phyloP scores from a whole-genome alignment of 2,888 invertebrate species.

The Drosophila robusta region DNA sequence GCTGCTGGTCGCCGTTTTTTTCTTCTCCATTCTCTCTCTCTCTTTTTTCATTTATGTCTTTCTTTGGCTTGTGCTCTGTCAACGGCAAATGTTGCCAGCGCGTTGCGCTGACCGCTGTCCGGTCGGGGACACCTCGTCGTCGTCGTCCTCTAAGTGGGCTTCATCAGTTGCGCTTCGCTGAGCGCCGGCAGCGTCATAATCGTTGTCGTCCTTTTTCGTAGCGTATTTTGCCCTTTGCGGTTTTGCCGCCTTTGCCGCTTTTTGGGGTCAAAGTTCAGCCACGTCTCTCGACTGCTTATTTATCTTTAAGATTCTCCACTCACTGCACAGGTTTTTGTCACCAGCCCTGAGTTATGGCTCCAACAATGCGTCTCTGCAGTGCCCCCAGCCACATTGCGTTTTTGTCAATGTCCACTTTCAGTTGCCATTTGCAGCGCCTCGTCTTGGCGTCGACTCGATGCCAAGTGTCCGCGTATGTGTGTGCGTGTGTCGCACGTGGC shows the following conservation, averaged over 20 bases:
- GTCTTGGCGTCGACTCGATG: constrained; percentile 32
- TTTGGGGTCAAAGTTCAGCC: constrained; percentile 83
- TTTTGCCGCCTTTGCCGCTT: constrained; percentile 35
- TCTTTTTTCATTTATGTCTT: constrained; percentile 33
- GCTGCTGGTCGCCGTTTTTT: constrained; percentile 32
- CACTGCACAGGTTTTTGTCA: constrained; percentile 72
- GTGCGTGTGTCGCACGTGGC: constrained; percentile 53
- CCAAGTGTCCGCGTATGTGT: constrained; percentile 19
- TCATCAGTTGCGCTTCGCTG: constrained; percentile 83
- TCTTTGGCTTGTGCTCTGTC: constrained; percentile 65
- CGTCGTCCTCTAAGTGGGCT: constrained; percentile 71
- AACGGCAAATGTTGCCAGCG: constrained; percentile 73
- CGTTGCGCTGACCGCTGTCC: constrained; percentile 65
- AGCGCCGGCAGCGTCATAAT: constrained; percentile 70
- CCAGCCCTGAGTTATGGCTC: constrained; percentile 73
- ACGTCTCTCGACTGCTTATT: constrained; percentile 65
- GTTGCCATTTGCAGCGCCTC: constrained; percentile 70
- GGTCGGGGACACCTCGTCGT: constrained; percentile 61
- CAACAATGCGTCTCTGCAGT: constrained; percentile 76
- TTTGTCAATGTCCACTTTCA: constrained; percentile 81
- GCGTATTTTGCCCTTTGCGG: constrained; percentile 52
- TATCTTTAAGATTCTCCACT: constrained; percentile 83
- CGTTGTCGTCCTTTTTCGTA: constrained; percentile 51
- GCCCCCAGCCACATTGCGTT: constrained; percentile 54
- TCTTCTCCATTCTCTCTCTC: constrained; percentile 42